A percentile compares a stretch with the other conserved stretches of the same genome.
phyloP scores from a whole-genome alignment of 2,797 vertebrate species.

The Phalanger gymnotis region DNA sequence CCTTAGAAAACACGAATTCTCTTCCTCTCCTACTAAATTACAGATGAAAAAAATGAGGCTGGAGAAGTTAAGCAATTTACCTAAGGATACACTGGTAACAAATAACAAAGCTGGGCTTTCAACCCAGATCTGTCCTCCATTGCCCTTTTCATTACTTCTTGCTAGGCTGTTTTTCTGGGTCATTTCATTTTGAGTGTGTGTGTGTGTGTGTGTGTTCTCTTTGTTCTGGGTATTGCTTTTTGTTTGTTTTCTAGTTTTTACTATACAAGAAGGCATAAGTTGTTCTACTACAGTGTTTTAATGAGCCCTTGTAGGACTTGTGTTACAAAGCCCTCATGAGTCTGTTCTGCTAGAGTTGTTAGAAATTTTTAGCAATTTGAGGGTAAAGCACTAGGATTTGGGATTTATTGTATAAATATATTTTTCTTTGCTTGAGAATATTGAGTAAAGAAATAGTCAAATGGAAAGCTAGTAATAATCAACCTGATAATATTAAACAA shows the following conservation, averaged over 20 bases:
- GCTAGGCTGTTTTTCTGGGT: not conserved
- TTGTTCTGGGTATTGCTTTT: not conserved
- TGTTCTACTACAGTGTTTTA: not conserved
- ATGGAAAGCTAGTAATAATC: not conserved
- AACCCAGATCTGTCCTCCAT: not conserved
- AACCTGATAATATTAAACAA: not conserved
- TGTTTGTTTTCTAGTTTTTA: not conserved
- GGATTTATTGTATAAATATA: not conserved
- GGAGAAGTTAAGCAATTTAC: not conserved
- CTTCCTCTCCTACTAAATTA: not conserved
- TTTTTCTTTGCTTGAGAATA: not conserved
- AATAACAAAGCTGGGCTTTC: not conserved
- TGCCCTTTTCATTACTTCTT: not conserved
- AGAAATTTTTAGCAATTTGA: not conserved
- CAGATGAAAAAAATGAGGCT: not conserved
- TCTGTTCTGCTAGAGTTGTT: not conserved
- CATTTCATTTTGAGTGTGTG: not conserved
- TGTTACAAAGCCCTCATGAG: not conserved
- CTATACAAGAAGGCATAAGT: not conserved
- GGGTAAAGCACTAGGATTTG: not conserved
- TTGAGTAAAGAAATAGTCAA: not conserved
- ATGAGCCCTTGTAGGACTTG: not conserved
- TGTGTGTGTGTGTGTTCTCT: not conserved
- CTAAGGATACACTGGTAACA: not conserved
- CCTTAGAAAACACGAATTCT: not conserved